phyloP scores from a whole-genome alignment of 1,140 invertebrate species.

The Apis dorsata region DNA sequence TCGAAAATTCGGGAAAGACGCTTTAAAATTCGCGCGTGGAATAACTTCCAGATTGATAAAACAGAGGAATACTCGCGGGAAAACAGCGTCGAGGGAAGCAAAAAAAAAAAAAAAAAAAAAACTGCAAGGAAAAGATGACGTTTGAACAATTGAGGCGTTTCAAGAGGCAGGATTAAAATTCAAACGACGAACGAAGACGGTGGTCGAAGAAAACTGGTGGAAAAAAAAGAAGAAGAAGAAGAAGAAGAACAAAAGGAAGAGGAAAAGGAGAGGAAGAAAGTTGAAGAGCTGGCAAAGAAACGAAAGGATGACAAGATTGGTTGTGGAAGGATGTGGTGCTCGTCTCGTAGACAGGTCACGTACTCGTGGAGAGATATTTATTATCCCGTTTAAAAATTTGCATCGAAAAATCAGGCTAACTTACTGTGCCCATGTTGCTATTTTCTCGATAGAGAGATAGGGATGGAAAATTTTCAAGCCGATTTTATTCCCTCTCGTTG shows the following conservation, averaged over 20 bases:
- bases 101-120: no score
- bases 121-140: background rate
- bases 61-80: background rate
- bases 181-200: conserved; percentile 21
- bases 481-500: conserved; percentile 12
- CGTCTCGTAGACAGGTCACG: conserved; percentile 49
- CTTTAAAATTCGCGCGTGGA: background rate
- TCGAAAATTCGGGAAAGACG: background rate
- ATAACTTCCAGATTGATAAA: background rate
- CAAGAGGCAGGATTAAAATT: conserved; percentile 47
- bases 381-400: conserved; percentile 68
- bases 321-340: background rate
- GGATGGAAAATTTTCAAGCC: background rate
- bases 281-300: background rate
- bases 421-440: conserved; percentile 15
- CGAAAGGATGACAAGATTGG: conserved; percentile 14
- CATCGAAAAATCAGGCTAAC: conserved; percentile 55
- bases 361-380: conserved; percentile 56
- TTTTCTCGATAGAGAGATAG: background rate
- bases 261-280: background rate
- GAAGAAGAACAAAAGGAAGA: background rate
- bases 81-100: no score
- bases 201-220: background rate
- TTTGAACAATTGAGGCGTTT: conserved; percentile 39
- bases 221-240: background rate